Percentiles rank a stretch among this genome's conserved stretches.
phyloP scores from a whole-genome alignment of 2,888 invertebrate genomes.

The Patella depressa region DNA sequence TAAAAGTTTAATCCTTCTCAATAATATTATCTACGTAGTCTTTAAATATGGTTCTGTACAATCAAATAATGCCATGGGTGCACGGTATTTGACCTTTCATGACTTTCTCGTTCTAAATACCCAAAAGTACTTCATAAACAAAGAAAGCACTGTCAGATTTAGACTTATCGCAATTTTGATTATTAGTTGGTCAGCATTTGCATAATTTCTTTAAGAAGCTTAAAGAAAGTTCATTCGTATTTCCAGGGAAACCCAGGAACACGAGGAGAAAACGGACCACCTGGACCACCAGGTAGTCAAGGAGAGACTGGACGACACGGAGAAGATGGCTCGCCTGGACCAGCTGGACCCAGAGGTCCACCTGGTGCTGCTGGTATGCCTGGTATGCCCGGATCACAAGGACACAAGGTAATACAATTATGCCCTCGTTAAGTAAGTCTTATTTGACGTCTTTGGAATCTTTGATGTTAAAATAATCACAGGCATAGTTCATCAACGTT shows the following conservation, averaged over 20 bases:
- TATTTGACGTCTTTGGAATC: background rate
- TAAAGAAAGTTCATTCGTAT: background rate
- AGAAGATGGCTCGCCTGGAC: constrained; percentile 49
- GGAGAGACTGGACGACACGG: constrained; percentile 59
- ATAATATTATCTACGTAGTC: too few species aligned
- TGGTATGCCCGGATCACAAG: constrained; percentile 60
- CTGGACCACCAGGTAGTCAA: constrained; percentile 40
- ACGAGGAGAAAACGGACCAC: constrained; percentile 21
- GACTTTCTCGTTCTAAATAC: too few species aligned
- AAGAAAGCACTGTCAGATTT: background rate
- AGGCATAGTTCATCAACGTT: too few species aligned
- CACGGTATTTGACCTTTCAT: too few species aligned
- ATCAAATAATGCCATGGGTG: too few species aligned
- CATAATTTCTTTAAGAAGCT: background rate
- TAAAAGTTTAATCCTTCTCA: too few species aligned
- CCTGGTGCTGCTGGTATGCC: constrained; percentile 59
- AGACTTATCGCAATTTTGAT: background rate
- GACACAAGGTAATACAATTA: constrained; percentile 47
- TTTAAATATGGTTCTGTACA: too few species aligned
- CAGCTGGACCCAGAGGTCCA: constrained; percentile 56
- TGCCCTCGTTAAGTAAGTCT: too few species aligned
- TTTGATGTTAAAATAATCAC: too few species aligned
- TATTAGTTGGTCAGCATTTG: background rate
- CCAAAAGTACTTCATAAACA: too few species aligned
- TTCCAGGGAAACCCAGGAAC: constrained; percentile 27